Percentiles rank a stretch among this genome's conserved stretches.
phyloP scores from a whole-genome alignment of 2,888 invertebrate genomes.

The Marasmarcha lunaedactyla region DNA sequence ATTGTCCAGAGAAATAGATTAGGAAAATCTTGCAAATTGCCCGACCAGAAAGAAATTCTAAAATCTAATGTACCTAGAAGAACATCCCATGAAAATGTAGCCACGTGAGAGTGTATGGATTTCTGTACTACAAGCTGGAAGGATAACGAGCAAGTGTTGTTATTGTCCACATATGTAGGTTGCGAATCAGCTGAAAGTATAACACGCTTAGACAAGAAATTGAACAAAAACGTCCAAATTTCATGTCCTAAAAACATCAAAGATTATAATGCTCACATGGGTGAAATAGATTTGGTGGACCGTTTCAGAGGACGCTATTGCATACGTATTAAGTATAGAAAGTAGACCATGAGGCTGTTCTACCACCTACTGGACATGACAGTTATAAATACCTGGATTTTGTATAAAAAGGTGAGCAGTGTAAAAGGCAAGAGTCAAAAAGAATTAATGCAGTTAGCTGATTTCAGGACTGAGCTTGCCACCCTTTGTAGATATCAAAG shows the following conservation, averaged over 20 bases:
- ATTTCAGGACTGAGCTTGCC: constrained; percentile 25
- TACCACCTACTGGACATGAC: constrained; percentile 26
- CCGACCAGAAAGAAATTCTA: constrained; percentile 22
- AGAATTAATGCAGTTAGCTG: constrained; percentile 23
- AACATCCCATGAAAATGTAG: constrained; percentile 23
- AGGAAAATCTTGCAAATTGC: constrained; percentile 22
- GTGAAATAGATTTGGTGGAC: constrained; percentile 21
- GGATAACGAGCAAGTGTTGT: constrained; percentile 24
- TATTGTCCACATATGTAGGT: constrained; percentile 27
- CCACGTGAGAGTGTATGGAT: constrained; percentile 20
- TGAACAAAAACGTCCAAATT: constrained; percentile 2
- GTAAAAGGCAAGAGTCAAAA: constrained; percentile 21
- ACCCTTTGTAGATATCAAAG: constrained; percentile 24
- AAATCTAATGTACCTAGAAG: constrained; percentile 23
- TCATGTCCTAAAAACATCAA: constrained; percentile 1
- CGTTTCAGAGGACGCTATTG: constrained; percentile 24
- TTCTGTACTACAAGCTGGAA: constrained; percentile 24
- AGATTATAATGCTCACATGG: constrained; percentile 11
- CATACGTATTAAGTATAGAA: constrained; percentile 23
- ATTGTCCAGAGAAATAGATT: constrained; percentile 26
- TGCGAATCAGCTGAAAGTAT: constrained; percentile 20
- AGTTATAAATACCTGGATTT: constrained; percentile 27
- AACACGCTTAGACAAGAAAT: constrained; percentile 4
- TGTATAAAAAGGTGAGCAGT: constrained; percentile 25
- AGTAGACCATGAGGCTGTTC: constrained; percentile 22